Conservation (phyloP, 1,140 invertebrate species). For the Paraescarpia echinospica region DNA sequence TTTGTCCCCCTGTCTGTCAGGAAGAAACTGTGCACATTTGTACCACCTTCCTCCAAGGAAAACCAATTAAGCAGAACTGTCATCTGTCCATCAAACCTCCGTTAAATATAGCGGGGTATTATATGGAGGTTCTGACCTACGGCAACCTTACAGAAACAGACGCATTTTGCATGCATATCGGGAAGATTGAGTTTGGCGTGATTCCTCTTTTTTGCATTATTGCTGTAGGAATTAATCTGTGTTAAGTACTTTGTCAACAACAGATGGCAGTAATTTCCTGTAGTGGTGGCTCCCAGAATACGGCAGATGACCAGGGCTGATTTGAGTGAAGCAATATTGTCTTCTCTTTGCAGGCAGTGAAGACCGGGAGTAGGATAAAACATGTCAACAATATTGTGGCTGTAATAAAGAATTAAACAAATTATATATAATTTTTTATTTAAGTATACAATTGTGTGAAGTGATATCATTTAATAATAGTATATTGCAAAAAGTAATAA, state of each 20-base stretch:
- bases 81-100: not conserved
- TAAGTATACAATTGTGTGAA: too few species aligned
- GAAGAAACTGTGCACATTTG: not conserved
- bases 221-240: slow-evolving; percentile 1
- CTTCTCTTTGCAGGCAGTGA: not conserved
- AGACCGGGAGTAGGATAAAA: too few species aligned
- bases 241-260: not conserved
- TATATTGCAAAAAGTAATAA: too few species aligned
- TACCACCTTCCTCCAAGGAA: not conserved
- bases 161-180: not conserved
- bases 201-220: not conserved
- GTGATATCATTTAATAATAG: too few species aligned
- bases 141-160: not conserved
- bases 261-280: not conserved
- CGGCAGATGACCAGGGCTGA: not conserved
- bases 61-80: slow-evolving; percentile 1
- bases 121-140: not conserved
- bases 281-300: not conserved
- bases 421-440: too few species aligned
- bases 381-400: too few species aligned
- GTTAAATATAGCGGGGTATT: not conserved
- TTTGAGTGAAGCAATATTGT: not conserved
- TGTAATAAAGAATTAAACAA: too few species aligned
- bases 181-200: not conserved
- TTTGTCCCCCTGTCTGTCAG: not conserved